Evolutionary conservation across 2,888 invertebrate genomes (phyloP), one percentile per base, ranked within the genome.

Genomic region (Sceliomorpha sp.): DNA sequence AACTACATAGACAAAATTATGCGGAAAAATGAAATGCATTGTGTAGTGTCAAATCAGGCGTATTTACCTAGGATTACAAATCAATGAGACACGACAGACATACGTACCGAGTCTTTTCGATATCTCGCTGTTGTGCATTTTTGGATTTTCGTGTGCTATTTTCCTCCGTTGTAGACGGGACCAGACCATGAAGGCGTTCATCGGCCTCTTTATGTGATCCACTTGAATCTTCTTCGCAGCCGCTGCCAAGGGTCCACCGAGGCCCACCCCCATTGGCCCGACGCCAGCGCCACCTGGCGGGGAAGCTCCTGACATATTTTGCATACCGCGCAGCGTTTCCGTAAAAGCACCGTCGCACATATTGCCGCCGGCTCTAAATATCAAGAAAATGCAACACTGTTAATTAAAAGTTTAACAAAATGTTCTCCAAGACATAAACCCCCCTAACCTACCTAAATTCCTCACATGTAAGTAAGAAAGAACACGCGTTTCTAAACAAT

Each of bases 171-270:
- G 98, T 50, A 96, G 90, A 66, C 98, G 89, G 7, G 97, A 97
- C 98, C 98, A 98, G 42, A 98, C 98, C 98, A 98, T 98, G 89
- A 98, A 98, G 0, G 98, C 98, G 89, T 98, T 98, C 98, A 98
- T 98, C 26, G 98, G 98, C 74, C 98, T 90, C 88, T 98, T 98
- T 80, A 98, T 97, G 89, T 98, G 96, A 81, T 96, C 95, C 79
- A 94, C 94, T 73, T 93, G 94, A 56, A 92, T 90, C 82, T 91
- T 91, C 78, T 90, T 89, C 79, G 89, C 89, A 67, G 89, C 90
- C 86, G 83, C 76, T 85, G 91, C 79, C 74, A 90, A 90, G 7
- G 90, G 77, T 50, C 73, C 79, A 12, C 76, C 72, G 29, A 86
- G 77, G 10, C 81, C 79, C 37, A 84, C 91, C 70, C 90, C 91